phyloP scores from a whole-genome alignment of 2,888 invertebrate genomes.

The Caenorhabditis auriculariae region DNA sequence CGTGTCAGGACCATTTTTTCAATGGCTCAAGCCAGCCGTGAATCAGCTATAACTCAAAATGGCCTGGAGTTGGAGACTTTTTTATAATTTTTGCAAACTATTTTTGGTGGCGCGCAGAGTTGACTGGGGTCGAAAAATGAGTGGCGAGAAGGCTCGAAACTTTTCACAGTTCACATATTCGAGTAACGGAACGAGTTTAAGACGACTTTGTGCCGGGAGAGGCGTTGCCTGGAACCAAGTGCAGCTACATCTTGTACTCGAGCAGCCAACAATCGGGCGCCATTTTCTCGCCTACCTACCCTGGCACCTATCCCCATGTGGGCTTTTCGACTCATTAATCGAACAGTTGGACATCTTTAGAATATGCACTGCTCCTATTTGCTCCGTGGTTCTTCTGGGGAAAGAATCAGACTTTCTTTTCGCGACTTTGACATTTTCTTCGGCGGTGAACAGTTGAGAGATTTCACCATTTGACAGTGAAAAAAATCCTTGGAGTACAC shows the following conservation, averaged over 20 bases:
- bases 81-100: no score
- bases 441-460: conserved; percentile 95
- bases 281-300: conserved; percentile 95
- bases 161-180: no score
- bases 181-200: no score
- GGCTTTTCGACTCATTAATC: not conserved
- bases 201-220: conserved; percentile 54
- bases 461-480: not conserved
- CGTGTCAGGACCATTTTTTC: no score
- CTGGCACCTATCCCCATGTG: conserved; percentile 85
- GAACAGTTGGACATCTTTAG: conserved; percentile 22
- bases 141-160: no score
- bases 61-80: no score
- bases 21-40: no score
- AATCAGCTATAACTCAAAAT: no score
- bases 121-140: no score
- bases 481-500: no score
- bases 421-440: conserved; percentile 97
- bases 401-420: conserved; percentile 91
- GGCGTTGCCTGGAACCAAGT: conserved; percentile 35
- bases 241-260: conserved; percentile 54
- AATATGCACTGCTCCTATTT: conserved; percentile 68
- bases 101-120: no score
- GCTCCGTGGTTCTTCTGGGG: conserved; percentile 84
- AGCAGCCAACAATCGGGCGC: conserved; percentile 72